Conservation (phyloP, 1,140 invertebrate species). For the Drepana arcuata region DNA sequence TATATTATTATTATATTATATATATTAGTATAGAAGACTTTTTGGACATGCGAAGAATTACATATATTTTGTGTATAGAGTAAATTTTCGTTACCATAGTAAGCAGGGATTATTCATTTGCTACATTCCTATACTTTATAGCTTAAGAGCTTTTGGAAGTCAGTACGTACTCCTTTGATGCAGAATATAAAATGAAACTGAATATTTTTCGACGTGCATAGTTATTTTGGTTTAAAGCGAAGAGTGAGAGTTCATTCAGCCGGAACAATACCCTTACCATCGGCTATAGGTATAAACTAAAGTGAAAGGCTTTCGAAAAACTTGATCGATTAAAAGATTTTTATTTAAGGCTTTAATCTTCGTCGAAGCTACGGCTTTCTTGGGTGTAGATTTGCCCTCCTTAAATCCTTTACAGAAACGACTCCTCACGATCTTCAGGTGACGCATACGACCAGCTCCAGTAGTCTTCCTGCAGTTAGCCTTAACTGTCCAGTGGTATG, state of each 20-base stretch:
- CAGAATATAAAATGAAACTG: slow-evolving; percentile 7
- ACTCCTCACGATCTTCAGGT: slow-evolving; percentile 93
- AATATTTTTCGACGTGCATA: slow-evolving; percentile 7
- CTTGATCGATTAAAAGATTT: too few relatives aligned
- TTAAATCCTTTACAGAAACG: slow-evolving; percentile 87
- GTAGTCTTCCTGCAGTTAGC: slow-evolving; percentile 99
- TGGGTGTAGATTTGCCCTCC: slow-evolving; percentile 77
- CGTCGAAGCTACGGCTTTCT: slow-evolving; percentile 62
- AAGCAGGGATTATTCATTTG: too few relatives aligned
- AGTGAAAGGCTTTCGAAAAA: too few relatives aligned
- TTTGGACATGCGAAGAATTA: too few relatives aligned
- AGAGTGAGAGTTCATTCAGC: slow-evolving; percentile 20
- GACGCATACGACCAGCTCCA: slow-evolving; percentile 96
- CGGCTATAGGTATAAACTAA: too few relatives aligned
- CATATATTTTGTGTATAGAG: too few relatives aligned
- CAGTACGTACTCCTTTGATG: too few relatives aligned
- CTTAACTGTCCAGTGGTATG: slow-evolving; percentile 97
- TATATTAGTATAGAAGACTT: too few relatives aligned
- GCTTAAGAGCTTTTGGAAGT: too few relatives aligned
- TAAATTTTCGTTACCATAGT: too few relatives aligned
- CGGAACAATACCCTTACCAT: slow-evolving; percentile 19
- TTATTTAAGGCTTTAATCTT: slow-evolving; percentile 42
- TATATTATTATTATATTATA: too few relatives aligned
- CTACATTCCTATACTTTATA: too few relatives aligned
- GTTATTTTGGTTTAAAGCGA: slow-evolving; percentile 15